Conservation (phyloP, 1,140 invertebrate species). For the Drosophila kikkawai region DNA sequence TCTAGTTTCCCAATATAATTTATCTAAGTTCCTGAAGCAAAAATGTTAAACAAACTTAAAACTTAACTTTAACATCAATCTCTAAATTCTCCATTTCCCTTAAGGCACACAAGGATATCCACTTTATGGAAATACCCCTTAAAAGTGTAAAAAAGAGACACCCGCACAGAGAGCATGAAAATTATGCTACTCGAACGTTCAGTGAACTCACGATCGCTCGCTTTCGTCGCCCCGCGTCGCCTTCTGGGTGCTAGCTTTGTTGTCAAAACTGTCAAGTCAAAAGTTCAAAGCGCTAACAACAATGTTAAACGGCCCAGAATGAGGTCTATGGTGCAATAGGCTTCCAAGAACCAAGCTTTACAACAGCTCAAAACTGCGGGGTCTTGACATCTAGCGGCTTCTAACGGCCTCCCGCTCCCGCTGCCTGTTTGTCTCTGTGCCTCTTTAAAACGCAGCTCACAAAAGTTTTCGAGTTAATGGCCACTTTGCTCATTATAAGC, state of each 20-base stretch:
- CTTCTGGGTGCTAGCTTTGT: constrained; percentile 16
- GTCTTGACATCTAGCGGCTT: constrained; percentile 53
- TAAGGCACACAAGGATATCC: no score
- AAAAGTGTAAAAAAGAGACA: constrained; percentile 40
- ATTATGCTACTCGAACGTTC: constrained; percentile 64
- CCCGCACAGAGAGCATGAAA: constrained; percentile 44
- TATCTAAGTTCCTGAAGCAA: no score
- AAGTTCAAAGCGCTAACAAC: constrained; percentile 60
- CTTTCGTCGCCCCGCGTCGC: constrained; percentile 11
- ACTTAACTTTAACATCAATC: no score
- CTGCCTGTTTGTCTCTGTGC: constrained; percentile 20
- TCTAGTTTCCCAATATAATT: no score
- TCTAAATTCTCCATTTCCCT: neutral
- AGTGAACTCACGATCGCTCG: constrained; percentile 69
- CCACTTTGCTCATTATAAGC: constrained; percentile 80
- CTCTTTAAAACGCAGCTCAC: constrained; percentile 60
- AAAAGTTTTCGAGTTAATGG: constrained; percentile 76
- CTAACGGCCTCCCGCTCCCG: constrained; percentile 6
- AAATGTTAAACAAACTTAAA: no score
- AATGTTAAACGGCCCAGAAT: constrained; percentile 61
- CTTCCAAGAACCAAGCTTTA: constrained; percentile 64
- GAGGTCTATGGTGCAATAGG: constrained; percentile 69
- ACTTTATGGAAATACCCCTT: neutral
- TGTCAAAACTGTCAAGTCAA: constrained; percentile 77
- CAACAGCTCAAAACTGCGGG: constrained; percentile 43